phyloP scores from a whole-genome alignment of 2,113 vertebrate genomes.

The Etheostoma cragini region DNA sequence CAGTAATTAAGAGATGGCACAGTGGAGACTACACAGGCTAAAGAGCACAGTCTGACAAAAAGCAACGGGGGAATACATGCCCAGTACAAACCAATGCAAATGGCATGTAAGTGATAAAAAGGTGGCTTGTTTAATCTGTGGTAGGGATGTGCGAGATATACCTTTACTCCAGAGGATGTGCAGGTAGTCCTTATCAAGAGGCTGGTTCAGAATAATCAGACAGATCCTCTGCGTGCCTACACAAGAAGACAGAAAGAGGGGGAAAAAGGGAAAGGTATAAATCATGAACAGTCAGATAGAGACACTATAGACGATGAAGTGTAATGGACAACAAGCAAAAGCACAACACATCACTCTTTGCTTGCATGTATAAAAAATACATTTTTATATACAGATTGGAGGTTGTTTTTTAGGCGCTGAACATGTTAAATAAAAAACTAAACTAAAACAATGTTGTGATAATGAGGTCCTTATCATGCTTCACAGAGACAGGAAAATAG shows the following conservation, averaged over 20 bases:
- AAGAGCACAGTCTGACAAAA: conserved; percentile 9
- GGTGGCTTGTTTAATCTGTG: conserved; percentile 20
- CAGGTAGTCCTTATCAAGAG: conserved; percentile 78
- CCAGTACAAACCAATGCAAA: conserved; percentile 27
- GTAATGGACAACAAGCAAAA: neutral
- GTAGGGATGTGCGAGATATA: conserved; percentile 51
- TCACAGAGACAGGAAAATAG: conserved; percentile 9
- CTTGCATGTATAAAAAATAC: conserved; percentile 5
- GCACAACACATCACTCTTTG: conserved; percentile 4
- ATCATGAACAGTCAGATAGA: conserved; percentile 12
- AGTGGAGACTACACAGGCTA: neutral
- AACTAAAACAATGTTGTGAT: conserved; percentile 12
- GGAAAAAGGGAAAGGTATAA: neutral
- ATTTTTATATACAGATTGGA: conserved; percentile 1
- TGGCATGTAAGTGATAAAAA: conserved; percentile 10
- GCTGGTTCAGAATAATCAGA: conserved; percentile 85
- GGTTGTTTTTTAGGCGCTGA: neutral
- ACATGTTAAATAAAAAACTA: conserved; percentile 2
- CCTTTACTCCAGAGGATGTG: conserved; percentile 84
- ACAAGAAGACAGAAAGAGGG: conserved; percentile 10
- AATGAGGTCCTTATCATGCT: conserved; percentile 26
- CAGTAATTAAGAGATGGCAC: conserved; percentile 37
- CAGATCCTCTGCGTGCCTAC: conserved; percentile 83
- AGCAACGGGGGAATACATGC: conserved; percentile 16
- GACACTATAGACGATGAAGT: neutral